Conservation (phyloP, 2,113 vertebrate species). For the Camarhynchus parvulus region DNA sequence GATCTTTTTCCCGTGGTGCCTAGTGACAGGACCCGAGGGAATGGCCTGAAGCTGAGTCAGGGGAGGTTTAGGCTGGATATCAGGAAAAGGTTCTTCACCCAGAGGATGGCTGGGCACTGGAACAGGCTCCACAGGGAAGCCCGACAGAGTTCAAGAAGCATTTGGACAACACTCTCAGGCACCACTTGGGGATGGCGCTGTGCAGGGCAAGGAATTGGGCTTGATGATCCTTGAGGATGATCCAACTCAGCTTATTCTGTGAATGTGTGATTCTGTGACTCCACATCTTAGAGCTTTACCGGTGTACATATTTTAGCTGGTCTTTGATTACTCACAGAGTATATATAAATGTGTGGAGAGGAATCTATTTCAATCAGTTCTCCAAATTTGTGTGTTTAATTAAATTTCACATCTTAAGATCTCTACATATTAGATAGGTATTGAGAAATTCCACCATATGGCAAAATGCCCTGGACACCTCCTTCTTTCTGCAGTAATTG, state of each 20-base stretch:
- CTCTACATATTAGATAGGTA: neutral
- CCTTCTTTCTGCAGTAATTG: neutral
- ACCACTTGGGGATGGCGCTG: neutral
- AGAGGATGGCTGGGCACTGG: neutral
- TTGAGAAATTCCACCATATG: neutral
- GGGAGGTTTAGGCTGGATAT: accelerated
- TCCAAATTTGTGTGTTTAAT: neutral
- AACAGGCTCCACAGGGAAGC: neutral
- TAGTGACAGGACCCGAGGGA: accelerated
- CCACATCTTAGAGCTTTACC: neutral
- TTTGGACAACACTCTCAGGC: neutral
- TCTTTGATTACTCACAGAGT: neutral
- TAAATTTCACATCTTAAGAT: neutral
- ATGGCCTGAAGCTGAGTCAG: neutral
- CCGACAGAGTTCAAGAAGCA: accelerated
- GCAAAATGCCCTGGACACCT: neutral
- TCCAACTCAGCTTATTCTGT: neutral
- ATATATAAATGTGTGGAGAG: neutral
- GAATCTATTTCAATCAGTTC: neutral
- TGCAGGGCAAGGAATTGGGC: neutral
- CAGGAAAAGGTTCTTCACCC: neutral
- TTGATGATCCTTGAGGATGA: neutral
- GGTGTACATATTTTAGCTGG: neutral
- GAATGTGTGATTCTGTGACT: neutral
- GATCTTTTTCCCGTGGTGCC: neutral